Base-by-base conservation (phyloP, 2,113 vertebrate genomes). In the Paradisaea rubra region DNA sequence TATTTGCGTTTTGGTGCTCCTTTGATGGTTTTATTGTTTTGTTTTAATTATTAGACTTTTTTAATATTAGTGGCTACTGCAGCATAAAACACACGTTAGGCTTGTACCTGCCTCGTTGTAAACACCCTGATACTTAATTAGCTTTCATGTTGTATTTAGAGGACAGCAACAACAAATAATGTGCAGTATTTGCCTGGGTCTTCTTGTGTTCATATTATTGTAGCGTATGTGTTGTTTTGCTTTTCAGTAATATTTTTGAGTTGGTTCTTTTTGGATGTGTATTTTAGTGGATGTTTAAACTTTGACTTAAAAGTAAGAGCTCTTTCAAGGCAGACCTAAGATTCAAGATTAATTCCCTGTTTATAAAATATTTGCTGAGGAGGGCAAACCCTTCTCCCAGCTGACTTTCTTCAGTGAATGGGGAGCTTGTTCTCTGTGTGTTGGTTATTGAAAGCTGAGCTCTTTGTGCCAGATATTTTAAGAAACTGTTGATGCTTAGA, bases 311-410 rank as follows among this genome's bases (percentile, higher is more conserved):
- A 95, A 96, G 86, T 49, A 90, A 93, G 88, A 93, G 64, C 33
- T 88, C 68, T 85, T 97, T 96, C 86, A 91, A 95, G 77, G 65
- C 84, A 91, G 78, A 56, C 35, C 63, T 84, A 89, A 87, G 85
- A 94, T 94, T 93, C 71, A 74, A 61, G 60, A 41, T 89, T 74
- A 91, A 96, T 95, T 96, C 91, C 37, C 70, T 73, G 56, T 88
- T 95, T 96, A 93, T 95, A 93, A 96, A 94, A 95, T 89, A 96
- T 90, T 96, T 95, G 95, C 95, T 95, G 96, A 94, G 95, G 81
- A 95, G 54, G 54, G 79, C 91, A 93, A 88, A 86, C 78, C 66
- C 50, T 92, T 95, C 53, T 93, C 92, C 89, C 81, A 81, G 78
- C 93, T 94, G 85, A 94, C 94, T 91, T 92, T 84, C 50, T 78